Evolutionary conservation across 2,797 vertebrate species (phyloP).

Genomic region (Xenops minutus): DNA sequence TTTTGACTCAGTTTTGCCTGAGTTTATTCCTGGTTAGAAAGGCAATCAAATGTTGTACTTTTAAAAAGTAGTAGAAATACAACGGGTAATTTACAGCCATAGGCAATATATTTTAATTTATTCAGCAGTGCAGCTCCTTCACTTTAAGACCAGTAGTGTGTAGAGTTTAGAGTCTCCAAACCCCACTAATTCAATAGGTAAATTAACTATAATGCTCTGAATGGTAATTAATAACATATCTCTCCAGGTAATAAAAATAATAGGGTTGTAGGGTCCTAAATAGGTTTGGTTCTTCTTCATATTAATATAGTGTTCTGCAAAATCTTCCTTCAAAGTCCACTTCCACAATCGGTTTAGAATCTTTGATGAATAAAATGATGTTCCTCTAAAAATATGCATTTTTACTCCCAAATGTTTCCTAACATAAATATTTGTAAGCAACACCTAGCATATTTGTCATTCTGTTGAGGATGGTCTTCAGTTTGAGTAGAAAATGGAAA

Average conservation of each 20-base stretch:
- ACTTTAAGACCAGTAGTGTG: not conserved
- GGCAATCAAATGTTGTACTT: not conserved
- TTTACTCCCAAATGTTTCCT: not conserved
- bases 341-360: not conserved
- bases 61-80: not conserved
- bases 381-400: not conserved
- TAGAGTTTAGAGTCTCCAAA: not conserved
- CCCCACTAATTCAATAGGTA: not conserved
- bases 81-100: not conserved
- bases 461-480: not conserved
- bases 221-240: not conserved
- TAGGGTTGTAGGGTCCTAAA: not conserved
- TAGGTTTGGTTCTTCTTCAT: not conserved
- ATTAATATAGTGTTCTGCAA: not conserved
- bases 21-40: not conserved
- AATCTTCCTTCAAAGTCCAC: not conserved
- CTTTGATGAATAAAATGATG: not conserved
- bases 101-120: not conserved
- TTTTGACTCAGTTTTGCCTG: not conserved
- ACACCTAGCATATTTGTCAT: not conserved
- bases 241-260: not conserved
- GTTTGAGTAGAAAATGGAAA: not conserved
- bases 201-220: not conserved
- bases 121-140: not conserved
- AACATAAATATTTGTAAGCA: not conserved